Base-by-base conservation (phyloP, 1,140 invertebrate species). In the Pygmarrhopalites habei region DNA sequence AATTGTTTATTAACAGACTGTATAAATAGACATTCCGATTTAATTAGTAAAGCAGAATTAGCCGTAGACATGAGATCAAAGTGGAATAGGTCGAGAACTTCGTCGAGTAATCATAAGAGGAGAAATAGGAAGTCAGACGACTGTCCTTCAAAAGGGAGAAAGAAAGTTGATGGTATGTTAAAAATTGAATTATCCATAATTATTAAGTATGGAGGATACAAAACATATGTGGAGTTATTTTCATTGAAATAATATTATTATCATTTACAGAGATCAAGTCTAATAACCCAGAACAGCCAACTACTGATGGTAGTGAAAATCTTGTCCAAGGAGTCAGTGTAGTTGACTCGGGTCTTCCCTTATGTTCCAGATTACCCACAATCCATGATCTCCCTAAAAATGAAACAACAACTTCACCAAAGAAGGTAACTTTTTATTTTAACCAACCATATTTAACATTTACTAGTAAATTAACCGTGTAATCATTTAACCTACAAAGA, bases 1-100 rank as follows among this genome's bases (percentile, higher is more conserved):
- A n/a, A 7, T 47, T 35, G 44, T 47, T 10, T 5, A 14, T 28
- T 5, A 12, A 5, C 51, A 30, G 7, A 12, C 5, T 12, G 3
- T 53, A 12, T 53, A 7, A 23, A 4, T 26, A 53, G 23, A 30
- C 51, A 53, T 23, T 26, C 28, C 5, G 51, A 53, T 53, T 14
- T 30, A 14, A 53, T 53, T 26, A 26, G 51, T 28, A 53, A 53
- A 23, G 51, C 51, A 12, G 51, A 53, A 30, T 53, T 26, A 5
- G 51, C 12, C 5, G 51, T 25, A 25, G 51, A 53, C 29, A 53
- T 53, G 28, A 53, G 28, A 19, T 4, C 23, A 17, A 53, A 53
- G 19, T 53, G 23, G 7, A 12, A 4, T 12, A 26, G 12, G 28
- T 12, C 23, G 7, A 4, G 51, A 7, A 23, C 4, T 19, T n/a